Conservation (phyloP, 1,140 invertebrate genomes). For the Heliconius nattereri region DNA sequence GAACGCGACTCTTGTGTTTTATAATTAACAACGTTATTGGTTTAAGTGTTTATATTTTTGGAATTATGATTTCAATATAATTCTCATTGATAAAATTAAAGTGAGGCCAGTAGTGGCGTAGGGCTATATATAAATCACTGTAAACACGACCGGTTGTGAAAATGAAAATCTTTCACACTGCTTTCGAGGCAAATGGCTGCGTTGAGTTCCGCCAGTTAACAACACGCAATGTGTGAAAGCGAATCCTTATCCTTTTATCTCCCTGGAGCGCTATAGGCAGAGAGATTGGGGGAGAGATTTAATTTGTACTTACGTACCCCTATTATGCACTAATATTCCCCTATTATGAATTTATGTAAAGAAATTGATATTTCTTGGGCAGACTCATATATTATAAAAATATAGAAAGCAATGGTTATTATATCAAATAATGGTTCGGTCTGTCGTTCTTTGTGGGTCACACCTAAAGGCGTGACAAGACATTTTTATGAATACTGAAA, state of each 20-base stretch:
- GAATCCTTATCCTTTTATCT: too few relatives aligned
- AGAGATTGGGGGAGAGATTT: too few relatives aligned
- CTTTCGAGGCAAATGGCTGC: too few relatives aligned
- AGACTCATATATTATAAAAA: background rate
- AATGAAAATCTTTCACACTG: too few relatives aligned
- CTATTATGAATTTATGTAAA: background rate
- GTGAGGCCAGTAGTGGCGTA: too few relatives aligned
- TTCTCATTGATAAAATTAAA: too few relatives aligned
- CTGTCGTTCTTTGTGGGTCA: constrained; percentile 1
- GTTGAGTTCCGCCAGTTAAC: too few relatives aligned
- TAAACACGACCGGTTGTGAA: too few relatives aligned
- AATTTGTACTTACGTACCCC: too few relatives aligned
- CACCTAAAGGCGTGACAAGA: background rate
- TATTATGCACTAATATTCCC: background rate
- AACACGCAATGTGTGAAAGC: too few relatives aligned
- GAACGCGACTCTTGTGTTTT: background rate
- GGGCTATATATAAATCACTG: too few relatives aligned
- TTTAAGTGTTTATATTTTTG: background rate
- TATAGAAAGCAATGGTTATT: background rate
- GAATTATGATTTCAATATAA: background rate
- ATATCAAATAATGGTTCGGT: background rate
- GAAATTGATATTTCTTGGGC: background rate
- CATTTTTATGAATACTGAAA: constrained; percentile 14
- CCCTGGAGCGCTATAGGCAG: too few relatives aligned
- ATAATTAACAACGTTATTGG: constrained; percentile 5